Base-by-base conservation (phyloP, 2,888 invertebrate species). In the Caenorhabditis japonica region DNA sequence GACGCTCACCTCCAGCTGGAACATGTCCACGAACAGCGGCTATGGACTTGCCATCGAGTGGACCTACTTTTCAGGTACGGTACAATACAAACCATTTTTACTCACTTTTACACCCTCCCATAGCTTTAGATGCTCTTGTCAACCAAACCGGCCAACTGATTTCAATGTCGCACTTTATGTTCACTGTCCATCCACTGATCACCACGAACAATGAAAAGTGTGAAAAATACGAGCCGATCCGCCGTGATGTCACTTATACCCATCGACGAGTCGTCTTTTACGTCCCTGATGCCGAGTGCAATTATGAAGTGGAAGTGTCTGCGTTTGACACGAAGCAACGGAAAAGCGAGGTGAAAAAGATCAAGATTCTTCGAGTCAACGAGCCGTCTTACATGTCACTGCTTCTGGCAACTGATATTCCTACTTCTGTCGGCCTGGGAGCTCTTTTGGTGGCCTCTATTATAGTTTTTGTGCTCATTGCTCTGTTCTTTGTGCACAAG, bases 311-410 rank as follows among this genome's bases (percentile, higher is more conserved):
- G 3, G 79, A 75, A 27, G 60, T 79, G 13, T 52, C 62, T 7
- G 79, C 77, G 4, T 61, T 79, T 19, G 79, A 79, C 43, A 64
- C 69, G 0, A 75, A 72, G 46, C 72, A 76, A n/a, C 41, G 79
- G 41, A 49, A 39, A n/a, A 78, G 78, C 60, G 59, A 66, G 8
- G 27, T 46, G 0, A 76, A 68, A 27, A 74, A 62, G 51, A 70
- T 73, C 46, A 64, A 72, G 55, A 73, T 73, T 7, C 27, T 46
- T 1, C 19, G 56, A 33, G 25, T 66, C 34, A 66, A 66, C 17
- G 56, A 60, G 10, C 73, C 73, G 2, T 51, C 66, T 1, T 60
- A 60, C 23, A 73, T 73, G 73, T 58, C 56, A 1, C 47, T 59
- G 3, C 43, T 72, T 2, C 64, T 72, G 4, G 41, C 64, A 13